These are phyloP conservation scores for Prochilodus magdalenae DNA, from an alignment of 2,113 vertebrate genomes.

Conservation along the genomic window DNA sequence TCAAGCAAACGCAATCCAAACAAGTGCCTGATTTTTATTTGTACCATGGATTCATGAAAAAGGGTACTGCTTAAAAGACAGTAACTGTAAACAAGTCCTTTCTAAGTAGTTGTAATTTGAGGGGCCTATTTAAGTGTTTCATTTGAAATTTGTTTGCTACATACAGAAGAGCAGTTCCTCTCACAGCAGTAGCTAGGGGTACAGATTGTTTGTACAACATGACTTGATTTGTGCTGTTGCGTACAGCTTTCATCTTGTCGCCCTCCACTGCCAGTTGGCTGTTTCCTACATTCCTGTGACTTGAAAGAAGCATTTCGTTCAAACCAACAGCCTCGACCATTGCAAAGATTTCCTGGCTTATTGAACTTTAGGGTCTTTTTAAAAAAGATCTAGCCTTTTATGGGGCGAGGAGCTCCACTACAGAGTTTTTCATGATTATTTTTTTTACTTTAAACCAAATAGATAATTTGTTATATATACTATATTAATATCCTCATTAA, in stretches of 20 bases:
- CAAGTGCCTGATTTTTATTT: constrained; percentile 58
- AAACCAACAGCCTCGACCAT: constrained; percentile 14
- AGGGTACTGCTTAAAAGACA: constrained; percentile 58
- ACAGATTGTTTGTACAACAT: constrained; percentile 40
- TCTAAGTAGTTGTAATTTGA: constrained; percentile 10
- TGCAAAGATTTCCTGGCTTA: constrained; percentile 44
- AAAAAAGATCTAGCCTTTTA: constrained; percentile 19
- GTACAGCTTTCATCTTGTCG: constrained; percentile 32
- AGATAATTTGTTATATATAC: constrained; percentile 61
- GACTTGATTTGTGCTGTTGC: constrained; percentile 40
- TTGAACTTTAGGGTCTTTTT: constrained; percentile 34
- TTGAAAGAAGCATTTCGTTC: constrained; percentile 20
- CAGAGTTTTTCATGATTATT: constrained; percentile 28
- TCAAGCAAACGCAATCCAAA: constrained; percentile 20
- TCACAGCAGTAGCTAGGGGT: background rate
- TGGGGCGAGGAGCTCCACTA: constrained; percentile 20
- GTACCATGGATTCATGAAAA: constrained; percentile 31
- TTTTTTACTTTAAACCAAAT: constrained; percentile 72
- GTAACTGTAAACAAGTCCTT: background rate
- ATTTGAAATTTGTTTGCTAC: constrained; percentile 39
- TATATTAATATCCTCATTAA: constrained; percentile 65
- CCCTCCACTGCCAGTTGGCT: constrained; percentile 16
- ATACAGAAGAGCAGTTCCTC: background rate
- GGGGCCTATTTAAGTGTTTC: background rate
- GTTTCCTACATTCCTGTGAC: constrained; percentile 45